Base-by-base conservation (phyloP, 2,888 invertebrate genomes). In the Microplitis deprimator region DNA sequence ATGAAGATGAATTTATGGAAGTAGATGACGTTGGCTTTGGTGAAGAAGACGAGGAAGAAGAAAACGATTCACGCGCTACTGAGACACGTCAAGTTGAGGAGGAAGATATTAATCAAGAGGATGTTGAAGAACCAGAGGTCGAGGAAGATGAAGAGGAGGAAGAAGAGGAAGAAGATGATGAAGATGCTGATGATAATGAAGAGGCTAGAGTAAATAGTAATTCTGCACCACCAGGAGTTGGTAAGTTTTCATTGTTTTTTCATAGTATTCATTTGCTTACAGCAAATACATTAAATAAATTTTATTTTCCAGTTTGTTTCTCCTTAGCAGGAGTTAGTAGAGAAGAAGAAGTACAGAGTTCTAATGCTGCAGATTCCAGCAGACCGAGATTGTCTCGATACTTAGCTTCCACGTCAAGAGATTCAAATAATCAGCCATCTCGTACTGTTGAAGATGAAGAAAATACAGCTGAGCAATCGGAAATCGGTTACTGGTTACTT, bases 401-500 rank as follows among this genome's bases (percentile, higher is more conserved):
- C 20, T 50, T 65, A 39, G 20, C 38, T 2, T 7, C 64, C n/a
- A n/a, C 64, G 17, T 7, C 41, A 10, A 41, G 41, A 8, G 29
- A 8, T 5, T 10, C 39, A 29, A 29, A 29, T 50, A 50, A 50
- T 13, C 50, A 13, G 29, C 3, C 29, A 29, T 29, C 70, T 17
- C 77, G 77, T 10, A 41, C 39, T 64, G 69, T 71, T 77, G 60
- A 64, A 76, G 75, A 82, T 5, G 83, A 83, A 50, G 83, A 83
- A 20, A 82, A 67, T 41, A 77, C 76, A 10, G 76, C 79, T 0
- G 87, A 88, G 67, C 87, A 87, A 73, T 88, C 87, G 16, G 88
- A 88, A 40, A 86, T 84, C 65, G 89, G 88, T 2, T 88, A 88
- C 68, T 88, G 88, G 88, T 70, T 89, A 13, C 82, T 88, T 1